Evolutionary conservation across 2,113 vertebrate species (phyloP).

Genomic region (Neopipo cinnamomea): DNA sequence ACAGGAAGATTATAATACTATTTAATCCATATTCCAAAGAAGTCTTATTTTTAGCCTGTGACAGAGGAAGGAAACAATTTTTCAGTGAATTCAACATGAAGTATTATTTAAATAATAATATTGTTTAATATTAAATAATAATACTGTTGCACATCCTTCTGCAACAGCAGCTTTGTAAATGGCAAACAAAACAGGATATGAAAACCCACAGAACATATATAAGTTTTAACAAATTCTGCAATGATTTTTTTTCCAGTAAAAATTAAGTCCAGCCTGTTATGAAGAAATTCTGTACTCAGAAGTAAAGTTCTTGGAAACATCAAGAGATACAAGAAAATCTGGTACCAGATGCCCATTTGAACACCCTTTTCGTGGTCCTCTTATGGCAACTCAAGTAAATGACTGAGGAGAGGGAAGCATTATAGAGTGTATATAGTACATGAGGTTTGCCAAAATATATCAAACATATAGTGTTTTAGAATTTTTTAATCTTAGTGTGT

Average conservation of each 20-base stretch:
- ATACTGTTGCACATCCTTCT: neutral
- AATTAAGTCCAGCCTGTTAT: neutral
- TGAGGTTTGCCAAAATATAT: neutral
- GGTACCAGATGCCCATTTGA: neutral
- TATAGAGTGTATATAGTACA: accelerated
- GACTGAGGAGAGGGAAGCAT: neutral
- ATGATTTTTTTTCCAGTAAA: neutral
- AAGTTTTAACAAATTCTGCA: neutral
- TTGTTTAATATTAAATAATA: too few relatives aligned
- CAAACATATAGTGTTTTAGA: neutral
- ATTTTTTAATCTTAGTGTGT: neutral
- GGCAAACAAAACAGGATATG: neutral
- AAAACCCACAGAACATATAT: neutral
- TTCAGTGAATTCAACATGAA: slow-evolving; percentile 26
- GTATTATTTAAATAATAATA: neutral
- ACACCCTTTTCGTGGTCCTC: neutral
- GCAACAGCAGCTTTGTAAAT: neutral
- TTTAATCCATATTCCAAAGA: slow-evolving; percentile 33
- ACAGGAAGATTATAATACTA: slow-evolving; percentile 49
- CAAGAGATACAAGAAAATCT: neutral
- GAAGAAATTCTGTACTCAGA: neutral
- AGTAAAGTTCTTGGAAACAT: neutral
- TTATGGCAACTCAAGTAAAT: neutral
- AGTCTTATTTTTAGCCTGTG: slow-evolving; percentile 6
- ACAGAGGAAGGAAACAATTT: slow-evolving; percentile 31